Conservation (phyloP, 2,113 vertebrate species). For the Eleginops maclovinus region DNA sequence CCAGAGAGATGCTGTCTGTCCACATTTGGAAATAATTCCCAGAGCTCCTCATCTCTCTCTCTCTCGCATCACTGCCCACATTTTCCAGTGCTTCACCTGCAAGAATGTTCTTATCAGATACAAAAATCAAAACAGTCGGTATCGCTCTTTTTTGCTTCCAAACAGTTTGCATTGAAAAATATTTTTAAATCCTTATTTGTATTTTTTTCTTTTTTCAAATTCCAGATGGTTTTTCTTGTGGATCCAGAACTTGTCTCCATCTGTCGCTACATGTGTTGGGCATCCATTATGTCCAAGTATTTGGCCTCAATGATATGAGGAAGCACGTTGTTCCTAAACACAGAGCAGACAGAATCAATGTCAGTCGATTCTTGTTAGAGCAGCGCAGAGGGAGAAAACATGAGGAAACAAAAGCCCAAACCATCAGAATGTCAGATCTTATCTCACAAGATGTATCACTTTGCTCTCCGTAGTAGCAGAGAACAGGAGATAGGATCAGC, state of each 20-base stretch:
- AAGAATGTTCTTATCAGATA: constrained; percentile 72
- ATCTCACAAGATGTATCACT: constrained; percentile 11
- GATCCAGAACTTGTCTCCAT: constrained; percentile 41
- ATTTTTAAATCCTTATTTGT: constrained; percentile 48
- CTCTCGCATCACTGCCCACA: constrained; percentile 23
- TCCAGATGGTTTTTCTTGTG: constrained; percentile 17
- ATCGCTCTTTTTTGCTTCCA: constrained; percentile 68
- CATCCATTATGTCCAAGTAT: constrained; percentile 97
- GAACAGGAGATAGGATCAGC: constrained; percentile 17
- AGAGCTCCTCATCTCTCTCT: constrained; percentile 44
- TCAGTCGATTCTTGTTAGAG: constrained; percentile 5
- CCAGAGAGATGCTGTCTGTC: constrained; percentile 50
- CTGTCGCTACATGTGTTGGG: constrained; percentile 88
- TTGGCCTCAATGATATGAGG: constrained; percentile 97
- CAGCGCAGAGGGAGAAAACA: neutral
- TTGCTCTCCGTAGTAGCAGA: neutral
- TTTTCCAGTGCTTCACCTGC: constrained; percentile 78
- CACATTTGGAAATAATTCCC: constrained; percentile 31
- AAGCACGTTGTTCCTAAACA: constrained; percentile 92
- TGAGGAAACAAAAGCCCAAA: neutral
- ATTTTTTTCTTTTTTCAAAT: constrained; percentile 12
- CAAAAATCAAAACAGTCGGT: constrained; percentile 78
- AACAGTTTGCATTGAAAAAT: constrained; percentile 83
- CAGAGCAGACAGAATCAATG: constrained; percentile 34
- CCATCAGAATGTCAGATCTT: constrained; percentile 20